A percentile compares a stretch with the other conserved stretches of the same genome.
phyloP scores from a whole-genome alignment of 1,140 invertebrate species.

The Drosophila asahinai region DNA sequence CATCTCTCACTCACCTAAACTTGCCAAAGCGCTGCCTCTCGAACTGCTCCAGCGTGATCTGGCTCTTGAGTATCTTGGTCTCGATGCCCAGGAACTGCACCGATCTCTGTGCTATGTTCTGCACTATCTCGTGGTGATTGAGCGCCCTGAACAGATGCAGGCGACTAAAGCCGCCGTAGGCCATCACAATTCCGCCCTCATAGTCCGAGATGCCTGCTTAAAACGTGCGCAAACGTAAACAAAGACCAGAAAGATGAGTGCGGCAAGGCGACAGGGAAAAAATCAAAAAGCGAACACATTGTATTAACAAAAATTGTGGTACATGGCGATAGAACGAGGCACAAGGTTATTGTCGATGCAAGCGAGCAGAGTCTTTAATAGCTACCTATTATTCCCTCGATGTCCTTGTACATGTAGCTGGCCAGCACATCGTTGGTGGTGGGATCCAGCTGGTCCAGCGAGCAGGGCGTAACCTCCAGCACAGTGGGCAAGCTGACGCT shows the following conservation, averaged over 20 bases:
- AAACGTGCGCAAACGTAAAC: constrained; percentile 76
- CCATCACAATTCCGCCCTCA: constrained; percentile 94
- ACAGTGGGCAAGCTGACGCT: constrained; percentile 94
- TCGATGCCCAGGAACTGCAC: constrained; percentile 92
- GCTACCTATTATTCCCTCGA: constrained; percentile 90
- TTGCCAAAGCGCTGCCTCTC: constrained; percentile 94
- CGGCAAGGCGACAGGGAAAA: constrained; percentile 46
- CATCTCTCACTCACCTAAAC: constrained; percentile 89
- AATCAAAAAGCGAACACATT: constrained; percentile 39
- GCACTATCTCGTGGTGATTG: constrained; percentile 94
- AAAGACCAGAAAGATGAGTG: constrained; percentile 76
- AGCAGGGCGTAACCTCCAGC: constrained; percentile 95
- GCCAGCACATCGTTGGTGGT: constrained; percentile 92
- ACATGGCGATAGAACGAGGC: constrained; percentile 33
- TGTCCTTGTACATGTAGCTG: constrained; percentile 97
- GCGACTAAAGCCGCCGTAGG: constrained; percentile 94
- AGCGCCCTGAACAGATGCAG: constrained; percentile 95
- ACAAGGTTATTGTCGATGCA: constrained; percentile 24
- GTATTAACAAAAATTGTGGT: constrained; percentile 51
- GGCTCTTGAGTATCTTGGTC: constrained; percentile 93
- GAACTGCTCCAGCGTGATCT: constrained; percentile 94
- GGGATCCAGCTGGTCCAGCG: constrained; percentile 95
- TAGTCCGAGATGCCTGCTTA: constrained; percentile 89
- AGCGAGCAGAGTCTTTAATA: constrained; percentile 51
- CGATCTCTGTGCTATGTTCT: constrained; percentile 93